These are phyloP conservation scores for Prionace glauca DNA, from an alignment of 2,797 vertebrate genomes.

Conservation along the genomic window DNA sequence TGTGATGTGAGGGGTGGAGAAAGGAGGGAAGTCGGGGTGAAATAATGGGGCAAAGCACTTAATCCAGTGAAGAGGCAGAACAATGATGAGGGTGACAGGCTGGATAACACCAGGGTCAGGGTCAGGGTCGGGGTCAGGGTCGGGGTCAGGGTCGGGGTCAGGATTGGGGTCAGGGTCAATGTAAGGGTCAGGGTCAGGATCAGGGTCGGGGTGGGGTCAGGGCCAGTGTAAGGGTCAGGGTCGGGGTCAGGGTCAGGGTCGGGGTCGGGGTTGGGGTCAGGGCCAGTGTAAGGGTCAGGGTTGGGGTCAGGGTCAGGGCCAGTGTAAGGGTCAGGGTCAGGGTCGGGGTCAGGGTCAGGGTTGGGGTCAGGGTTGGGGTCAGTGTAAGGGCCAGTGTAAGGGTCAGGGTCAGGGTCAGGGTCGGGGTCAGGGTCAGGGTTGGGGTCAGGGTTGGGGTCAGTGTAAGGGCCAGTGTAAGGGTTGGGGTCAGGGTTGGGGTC, in stretches of 20 bases:
- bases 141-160: too few species aligned
- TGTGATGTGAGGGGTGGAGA: background rate
- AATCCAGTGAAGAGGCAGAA: too few species aligned
- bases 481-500: background rate
- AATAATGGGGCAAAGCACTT: background rate
- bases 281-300: too few species aligned
- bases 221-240: background rate
- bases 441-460: background rate
- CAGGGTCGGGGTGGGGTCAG: background rate
- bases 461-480: background rate
- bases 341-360: background rate
- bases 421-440: background rate
- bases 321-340: too few species aligned
- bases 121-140: background rate
- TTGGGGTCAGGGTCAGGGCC: too few species aligned
- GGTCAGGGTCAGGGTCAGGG: background rate
- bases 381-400: background rate
- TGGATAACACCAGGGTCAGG: background rate
- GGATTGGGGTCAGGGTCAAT: background rate
- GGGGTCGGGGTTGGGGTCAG: too few species aligned
- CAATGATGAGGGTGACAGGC: background rate
- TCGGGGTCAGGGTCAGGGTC: too few species aligned
- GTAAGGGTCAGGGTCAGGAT: background rate
- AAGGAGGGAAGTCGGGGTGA: background rate
- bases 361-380: background rate